Evolutionary conservation across 2,888 invertebrate species (phyloP), one percentile per base, ranked within the genome.

Genomic region (Pimpla rufipes): DNA sequence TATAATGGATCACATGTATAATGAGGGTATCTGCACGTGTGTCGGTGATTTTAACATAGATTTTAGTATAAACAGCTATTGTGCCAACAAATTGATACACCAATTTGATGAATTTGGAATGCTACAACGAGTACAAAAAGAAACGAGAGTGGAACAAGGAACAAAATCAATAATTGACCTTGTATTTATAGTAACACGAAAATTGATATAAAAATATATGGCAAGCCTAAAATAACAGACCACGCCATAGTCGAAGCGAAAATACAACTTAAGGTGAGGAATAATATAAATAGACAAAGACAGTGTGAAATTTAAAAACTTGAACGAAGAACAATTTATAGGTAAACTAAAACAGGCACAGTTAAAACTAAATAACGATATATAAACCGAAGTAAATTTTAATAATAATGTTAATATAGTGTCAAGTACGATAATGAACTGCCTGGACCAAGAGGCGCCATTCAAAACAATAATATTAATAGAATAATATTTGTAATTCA

Each of bases 81-180:
- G n/a, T n/a, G n/a, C n/a, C n/a, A n/a, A n/a, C n/a, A n/a, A n/a
- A n/a, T n/a, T n/a, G n/a, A n/a, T n/a, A n/a, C n/a, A 37, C 37
- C 37, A 6, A 52, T 79, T 83, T 35, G 10, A 29, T 1, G 45
- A 73, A 13, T 23, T 66, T 11, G 82, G 82, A 5, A 78, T 82
- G 82, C 71, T 78, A 37, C 78, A 82, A n/a, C n/a, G n/a, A n/a
- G n/a, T n/a, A n/a, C n/a, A n/a, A n/a, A n/a, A n/a, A n/a, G n/a
- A n/a, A n/a, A 82, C 73, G 21, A 78, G 78, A 78, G 18, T 78
- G 2, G 74, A 73, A 21, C 64, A 74, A 7, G 45, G 78, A 18
- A 64, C 78, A 23, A 13, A 21, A 47, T 71, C 73, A 8, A 66
- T 57, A 37, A 82, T 70, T 55, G 75, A 83, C 59, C 45, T 83